Percentiles rank a stretch among this genome's conserved stretches.
Evolutionary conservation across 2,113 vertebrate species (phyloP).

Genomic region (Peromyscus leucopus): DNA sequence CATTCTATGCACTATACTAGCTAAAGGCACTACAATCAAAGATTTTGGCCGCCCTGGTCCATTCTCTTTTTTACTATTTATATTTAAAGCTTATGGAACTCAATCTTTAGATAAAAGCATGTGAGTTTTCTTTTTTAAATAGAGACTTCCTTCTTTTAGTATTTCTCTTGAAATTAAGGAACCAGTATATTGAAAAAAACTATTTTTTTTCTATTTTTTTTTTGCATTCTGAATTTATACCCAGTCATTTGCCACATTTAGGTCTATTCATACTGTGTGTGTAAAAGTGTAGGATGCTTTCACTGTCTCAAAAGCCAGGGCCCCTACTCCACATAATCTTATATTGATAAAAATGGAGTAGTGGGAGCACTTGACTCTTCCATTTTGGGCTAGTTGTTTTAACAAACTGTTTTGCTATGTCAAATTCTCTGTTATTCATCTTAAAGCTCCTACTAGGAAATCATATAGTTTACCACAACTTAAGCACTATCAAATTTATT

Average conservation of each 20-base stretch:
- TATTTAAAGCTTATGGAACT: not conserved
- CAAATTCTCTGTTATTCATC: not conserved
- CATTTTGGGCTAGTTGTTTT: not conserved
- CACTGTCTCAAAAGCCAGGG: not conserved
- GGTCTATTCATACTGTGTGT: rapidly evolving
- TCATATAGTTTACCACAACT: not conserved
- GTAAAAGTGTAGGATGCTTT: not conserved
- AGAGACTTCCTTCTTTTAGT: not conserved
- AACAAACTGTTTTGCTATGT: not conserved
- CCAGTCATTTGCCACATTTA: not conserved
- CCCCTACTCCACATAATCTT: rapidly evolving
- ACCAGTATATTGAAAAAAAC: not conserved
- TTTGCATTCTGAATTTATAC: not conserved
- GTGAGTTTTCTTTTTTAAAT: not conserved
- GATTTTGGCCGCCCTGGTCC: no score
- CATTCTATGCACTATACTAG: rapidly evolving
- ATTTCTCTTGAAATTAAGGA: not conserved
- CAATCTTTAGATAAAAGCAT: no score
- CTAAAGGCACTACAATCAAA: not conserved
- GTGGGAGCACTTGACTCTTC: not conserved
- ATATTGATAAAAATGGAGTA: no score
- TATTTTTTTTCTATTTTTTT: no score
- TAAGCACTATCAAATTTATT: not conserved
- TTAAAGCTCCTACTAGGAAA: not conserved
- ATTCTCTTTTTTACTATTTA: not conserved